Evolutionary conservation across 2,113 vertebrate genomes (phyloP), one percentile per base, ranked within the genome.

Genomic region (Podiceps cristatus): DNA sequence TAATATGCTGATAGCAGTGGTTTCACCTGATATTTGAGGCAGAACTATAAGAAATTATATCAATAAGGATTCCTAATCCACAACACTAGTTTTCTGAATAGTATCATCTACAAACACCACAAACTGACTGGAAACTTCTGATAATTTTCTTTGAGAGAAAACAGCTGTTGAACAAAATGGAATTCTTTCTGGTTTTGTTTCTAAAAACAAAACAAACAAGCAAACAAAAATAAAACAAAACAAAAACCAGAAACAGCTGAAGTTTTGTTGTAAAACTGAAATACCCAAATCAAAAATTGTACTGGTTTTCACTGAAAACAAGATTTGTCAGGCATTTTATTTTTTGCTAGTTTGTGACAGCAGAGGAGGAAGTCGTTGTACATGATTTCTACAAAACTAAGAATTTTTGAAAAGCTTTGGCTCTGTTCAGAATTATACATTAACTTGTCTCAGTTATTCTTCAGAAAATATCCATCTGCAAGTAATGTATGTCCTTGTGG

Each of bases 61-160:
- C 52, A 72, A n/a, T 27, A 75, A 49, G 11, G 16, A 71, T 77
- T 85, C 53, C 23, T 85, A 91, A 81, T 75, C 44, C 18, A 40
- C 23, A n/a, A 44, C 10, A 19, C 71, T 67, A 44, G 9, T 81
- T 87, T 82, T 49, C 23, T 87, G 40, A 91, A 60, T 67, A 75
- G 8, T 72, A 56, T 81, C n/a, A 63, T 59, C n/a, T 37, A 35
- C 64, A 37, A 67, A 13, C 20, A 62, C n/a, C 29, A 56, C 23
- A 87, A 81, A n/a, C 19, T 78, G 77, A 31, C 56, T 94, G 72
- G 56, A 91, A 95, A 72, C 9, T 85, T 85, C 44, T 81, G 47
- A 93, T 68, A 27, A 42, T 74, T 55, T 77, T 93, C 59, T 64
- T 76, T 94, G 77, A 87, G 29, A 91, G 64, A 93, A 91, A 97